Evolutionary conservation across 2,113 vertebrate genomes (phyloP).

Genomic region (Sardina pilchardus): DNA sequence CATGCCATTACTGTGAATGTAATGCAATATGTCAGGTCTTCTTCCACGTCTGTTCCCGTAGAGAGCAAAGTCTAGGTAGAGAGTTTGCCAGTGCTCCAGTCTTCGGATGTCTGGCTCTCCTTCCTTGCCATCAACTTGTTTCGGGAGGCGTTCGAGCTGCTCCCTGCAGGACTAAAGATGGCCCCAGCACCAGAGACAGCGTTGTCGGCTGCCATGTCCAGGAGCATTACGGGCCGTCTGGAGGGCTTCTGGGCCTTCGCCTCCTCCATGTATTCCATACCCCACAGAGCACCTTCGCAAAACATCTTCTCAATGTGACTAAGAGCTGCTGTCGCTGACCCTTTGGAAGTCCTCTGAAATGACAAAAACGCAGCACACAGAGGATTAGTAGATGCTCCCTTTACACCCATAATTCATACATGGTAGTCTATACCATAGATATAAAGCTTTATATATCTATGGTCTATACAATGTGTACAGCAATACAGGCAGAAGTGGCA

Average conservation of each 20-base stretch:
- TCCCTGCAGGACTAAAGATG: background rate
- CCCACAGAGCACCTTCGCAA: conserved; percentile 35
- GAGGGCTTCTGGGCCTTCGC: background rate
- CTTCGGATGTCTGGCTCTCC: background rate
- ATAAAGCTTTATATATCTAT: no score
- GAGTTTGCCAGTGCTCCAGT: background rate
- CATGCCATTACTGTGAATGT: no score
- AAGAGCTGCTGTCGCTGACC: background rate
- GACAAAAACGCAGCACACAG: background rate
- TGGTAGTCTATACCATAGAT: no score
- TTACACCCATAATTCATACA: background rate
- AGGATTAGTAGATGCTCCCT: background rate
- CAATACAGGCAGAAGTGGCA: no score
- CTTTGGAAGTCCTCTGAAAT: background rate
- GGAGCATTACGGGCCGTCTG: background rate
- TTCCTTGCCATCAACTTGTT: background rate
- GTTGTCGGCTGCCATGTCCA: conserved; percentile 10
- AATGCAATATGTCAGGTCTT: background rate
- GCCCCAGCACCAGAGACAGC: background rate
- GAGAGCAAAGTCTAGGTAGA: background rate
- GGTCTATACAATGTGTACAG: no score
- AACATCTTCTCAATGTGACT: conserved; percentile 32
- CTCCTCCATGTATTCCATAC: background rate
- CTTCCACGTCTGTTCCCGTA: background rate
- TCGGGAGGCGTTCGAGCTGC: background rate